Conservation (phyloP, 2,888 invertebrate species). For the Galeopsomyia nigrocyanea region DNA sequence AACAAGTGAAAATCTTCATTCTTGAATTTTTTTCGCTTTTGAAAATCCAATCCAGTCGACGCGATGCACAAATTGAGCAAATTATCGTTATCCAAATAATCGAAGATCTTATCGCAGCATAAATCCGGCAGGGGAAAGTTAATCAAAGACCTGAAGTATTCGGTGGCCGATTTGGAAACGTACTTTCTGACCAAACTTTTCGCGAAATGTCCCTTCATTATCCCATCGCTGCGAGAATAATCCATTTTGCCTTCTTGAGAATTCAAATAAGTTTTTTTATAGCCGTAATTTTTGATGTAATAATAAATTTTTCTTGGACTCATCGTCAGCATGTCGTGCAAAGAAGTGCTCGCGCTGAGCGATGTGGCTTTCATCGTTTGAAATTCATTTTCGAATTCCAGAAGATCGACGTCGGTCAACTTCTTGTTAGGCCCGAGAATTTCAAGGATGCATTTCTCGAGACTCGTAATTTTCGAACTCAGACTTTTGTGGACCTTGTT, state of each 20-base stretch:
- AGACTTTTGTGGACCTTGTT: neutral
- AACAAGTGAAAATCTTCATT: too few species aligned
- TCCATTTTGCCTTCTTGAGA: neutral
- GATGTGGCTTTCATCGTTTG: slow-evolving; percentile 5
- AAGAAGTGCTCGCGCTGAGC: neutral
- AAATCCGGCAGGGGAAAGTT: slow-evolving; percentile 4
- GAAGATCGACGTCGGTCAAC: neutral
- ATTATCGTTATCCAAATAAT: slow-evolving; percentile 22
- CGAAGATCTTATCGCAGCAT: slow-evolving; percentile 25
- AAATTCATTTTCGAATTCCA: slow-evolving; percentile 1
- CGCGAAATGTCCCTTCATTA: slow-evolving; percentile 21
- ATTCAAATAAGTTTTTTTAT: neutral
- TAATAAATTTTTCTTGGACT: neutral
- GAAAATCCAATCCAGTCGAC: neutral
- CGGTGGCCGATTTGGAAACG: neutral
- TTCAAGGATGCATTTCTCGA: neutral
- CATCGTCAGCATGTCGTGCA: slow-evolving; percentile 11
- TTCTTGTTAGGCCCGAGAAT: neutral
- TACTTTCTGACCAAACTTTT: slow-evolving; percentile 25
- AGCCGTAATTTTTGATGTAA: slow-evolving; percentile 1
- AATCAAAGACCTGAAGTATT: neutral
- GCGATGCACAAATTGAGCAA: slow-evolving; percentile 19
- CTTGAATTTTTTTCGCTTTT: too few species aligned
- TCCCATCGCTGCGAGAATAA: neutral
- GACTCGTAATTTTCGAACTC: neutral